Conservation (phyloP, 2,113 vertebrate species). For the Numida meleagris region DNA sequence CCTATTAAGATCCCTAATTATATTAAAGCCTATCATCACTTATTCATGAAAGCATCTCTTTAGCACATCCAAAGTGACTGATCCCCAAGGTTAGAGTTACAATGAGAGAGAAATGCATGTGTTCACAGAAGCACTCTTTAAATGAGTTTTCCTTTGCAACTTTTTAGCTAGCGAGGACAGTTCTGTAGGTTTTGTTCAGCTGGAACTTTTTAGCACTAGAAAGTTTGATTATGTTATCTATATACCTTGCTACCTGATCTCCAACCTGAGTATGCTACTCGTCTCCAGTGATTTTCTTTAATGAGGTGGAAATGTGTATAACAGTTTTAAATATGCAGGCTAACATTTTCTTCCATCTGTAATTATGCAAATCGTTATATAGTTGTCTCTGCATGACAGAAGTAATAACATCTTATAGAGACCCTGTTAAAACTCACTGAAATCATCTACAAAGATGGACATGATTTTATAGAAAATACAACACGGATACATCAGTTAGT, state of each 20-base stretch:
- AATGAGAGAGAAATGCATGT: conserved; percentile 20
- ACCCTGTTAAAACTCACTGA: conserved; percentile 47
- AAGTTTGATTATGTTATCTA: conserved; percentile 10
- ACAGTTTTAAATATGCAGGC: conserved; percentile 44
- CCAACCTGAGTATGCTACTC: background rate
- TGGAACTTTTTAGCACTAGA: conserved; percentile 18
- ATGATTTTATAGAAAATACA: conserved; percentile 38
- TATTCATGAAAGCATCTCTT: conserved; percentile 74
- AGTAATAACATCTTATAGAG: conserved; percentile 38
- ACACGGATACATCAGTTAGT: conserved; percentile 50
- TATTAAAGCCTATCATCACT: conserved; percentile 72
- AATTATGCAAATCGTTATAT: conserved; percentile 45
- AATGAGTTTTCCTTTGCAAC: conserved; percentile 18
- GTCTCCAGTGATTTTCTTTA: conserved; percentile 46
- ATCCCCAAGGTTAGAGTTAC: conserved; percentile 70
- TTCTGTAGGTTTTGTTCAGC: conserved; percentile 25
- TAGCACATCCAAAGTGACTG: conserved; percentile 65
- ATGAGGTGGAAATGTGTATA: conserved; percentile 31
- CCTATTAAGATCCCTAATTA: conserved; percentile 58
- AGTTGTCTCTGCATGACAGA: conserved; percentile 12
- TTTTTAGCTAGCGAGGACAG: conserved; percentile 37
- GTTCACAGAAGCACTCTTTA: conserved; percentile 16
- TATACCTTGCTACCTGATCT: conserved; percentile 30
- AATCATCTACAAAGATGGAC: conserved; percentile 38
- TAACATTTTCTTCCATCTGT: conserved; percentile 29